These are phyloP conservation scores for Cyclophora punctaria DNA, from an alignment of 2,888 invertebrate species.

Conservation along the genomic window DNA sequence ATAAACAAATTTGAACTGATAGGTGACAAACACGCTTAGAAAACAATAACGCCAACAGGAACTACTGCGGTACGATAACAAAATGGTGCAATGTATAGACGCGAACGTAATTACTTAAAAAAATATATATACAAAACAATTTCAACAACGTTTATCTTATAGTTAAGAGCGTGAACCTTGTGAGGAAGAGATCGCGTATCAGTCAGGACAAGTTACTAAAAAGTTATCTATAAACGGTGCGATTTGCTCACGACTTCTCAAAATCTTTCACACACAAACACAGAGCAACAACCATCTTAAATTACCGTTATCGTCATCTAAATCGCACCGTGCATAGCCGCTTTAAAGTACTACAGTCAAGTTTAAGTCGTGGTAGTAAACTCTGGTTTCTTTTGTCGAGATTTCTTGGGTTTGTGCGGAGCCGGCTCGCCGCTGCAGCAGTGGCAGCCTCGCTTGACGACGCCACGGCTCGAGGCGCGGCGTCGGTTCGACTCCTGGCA, in stretches of 20 bases:
- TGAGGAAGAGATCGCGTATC: slow-evolving; percentile 42
- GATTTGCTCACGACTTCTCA: neutral
- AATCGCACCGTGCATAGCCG: slow-evolving; percentile 1
- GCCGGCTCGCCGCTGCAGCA: slow-evolving; percentile 77
- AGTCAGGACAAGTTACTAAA: slow-evolving; percentile 30
- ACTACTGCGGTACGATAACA: slow-evolving; percentile 31
- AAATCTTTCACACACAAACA: neutral
- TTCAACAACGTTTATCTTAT: slow-evolving; percentile 45
- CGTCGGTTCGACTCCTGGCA: slow-evolving; percentile 40
- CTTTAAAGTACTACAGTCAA: slow-evolving; percentile 10
- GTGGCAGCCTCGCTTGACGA: slow-evolving; percentile 77
- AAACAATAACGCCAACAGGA: slow-evolving; percentile 42
- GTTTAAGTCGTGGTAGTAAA: slow-evolving; percentile 22
- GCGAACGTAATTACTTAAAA: slow-evolving; percentile 30
- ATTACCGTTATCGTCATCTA: neutral
- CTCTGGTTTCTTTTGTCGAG: slow-evolving; percentile 47
- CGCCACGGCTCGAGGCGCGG: slow-evolving; percentile 67
- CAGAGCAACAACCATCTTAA: neutral
- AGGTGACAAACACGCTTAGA: slow-evolving; percentile 39
- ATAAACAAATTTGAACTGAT: slow-evolving; percentile 49
- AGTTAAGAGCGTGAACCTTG: slow-evolving; percentile 31
- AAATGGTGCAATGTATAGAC: slow-evolving; percentile 41
- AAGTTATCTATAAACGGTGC: neutral
- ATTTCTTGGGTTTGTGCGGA: slow-evolving; percentile 65
- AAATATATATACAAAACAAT: slow-evolving; percentile 67